These are phyloP conservation scores for Cacoxenus indagator DNA, from an alignment of 2,888 invertebrate species.

Conservation along the genomic window DNA sequence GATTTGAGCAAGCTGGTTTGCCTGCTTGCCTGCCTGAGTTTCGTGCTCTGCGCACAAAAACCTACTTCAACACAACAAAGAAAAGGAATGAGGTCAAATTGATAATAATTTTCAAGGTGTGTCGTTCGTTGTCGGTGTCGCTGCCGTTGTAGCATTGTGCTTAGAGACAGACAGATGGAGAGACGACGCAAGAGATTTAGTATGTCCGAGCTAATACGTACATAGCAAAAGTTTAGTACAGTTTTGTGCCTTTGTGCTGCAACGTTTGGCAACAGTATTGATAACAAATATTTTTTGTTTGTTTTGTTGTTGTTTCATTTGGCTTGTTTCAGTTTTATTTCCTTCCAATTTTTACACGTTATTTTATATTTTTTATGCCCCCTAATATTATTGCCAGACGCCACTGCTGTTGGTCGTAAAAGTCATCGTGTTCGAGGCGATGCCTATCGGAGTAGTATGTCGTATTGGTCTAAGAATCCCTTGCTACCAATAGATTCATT, in stretches of 20 bases:
- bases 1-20: not conserved
- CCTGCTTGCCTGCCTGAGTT: not conserved
- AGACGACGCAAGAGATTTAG: too few relatives aligned
- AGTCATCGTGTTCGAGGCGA: too few relatives aligned
- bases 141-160: too few relatives aligned
- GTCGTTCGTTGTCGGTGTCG: not conserved
- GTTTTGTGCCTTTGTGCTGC: not conserved
- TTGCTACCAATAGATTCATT: not conserved
- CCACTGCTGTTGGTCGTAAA: not conserved
- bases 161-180: too few relatives aligned
- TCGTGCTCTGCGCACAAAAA: not conserved
- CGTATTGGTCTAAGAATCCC: too few relatives aligned
- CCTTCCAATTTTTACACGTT: not conserved
- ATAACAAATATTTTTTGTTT: not conserved
- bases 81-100: slow-evolving; percentile 18
- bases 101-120: slow-evolving; percentile 22
- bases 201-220: too few relatives aligned
- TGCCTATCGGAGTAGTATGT: too few relatives aligned
- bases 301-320: too few relatives aligned
- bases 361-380: not conserved
- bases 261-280: not conserved
- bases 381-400: not conserved
- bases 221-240: too few relatives aligned
- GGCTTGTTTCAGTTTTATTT: too few relatives aligned
- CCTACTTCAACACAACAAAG: not conserved